These are phyloP conservation scores for Gadopsis marmoratus DNA, from an alignment of 2,797 vertebrate genomes.

Conservation along the genomic window DNA sequence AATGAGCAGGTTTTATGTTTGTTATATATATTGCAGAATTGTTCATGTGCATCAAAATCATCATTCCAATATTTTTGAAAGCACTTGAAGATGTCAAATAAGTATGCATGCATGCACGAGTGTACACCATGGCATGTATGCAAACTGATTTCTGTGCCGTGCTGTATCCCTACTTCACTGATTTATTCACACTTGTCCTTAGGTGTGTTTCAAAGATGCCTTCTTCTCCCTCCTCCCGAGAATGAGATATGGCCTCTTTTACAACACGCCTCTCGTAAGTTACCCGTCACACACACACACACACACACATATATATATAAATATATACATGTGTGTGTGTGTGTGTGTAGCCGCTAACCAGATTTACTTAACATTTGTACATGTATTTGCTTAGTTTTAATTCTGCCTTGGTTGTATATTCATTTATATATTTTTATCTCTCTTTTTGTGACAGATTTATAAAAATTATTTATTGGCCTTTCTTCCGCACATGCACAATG, in stretches of 20 bases:
- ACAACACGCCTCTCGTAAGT: conserved; percentile 97
- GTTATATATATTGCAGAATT: not conserved
- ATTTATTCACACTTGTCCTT: conserved; percentile 22
- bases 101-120: not conserved
- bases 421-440: conserved; percentile 21
- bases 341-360: not conserved
- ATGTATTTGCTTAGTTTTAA: conserved; percentile 5
- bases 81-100: not conserved
- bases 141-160: not conserved
- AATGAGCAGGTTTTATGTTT: not conserved
- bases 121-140: not conserved
- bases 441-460: conserved; percentile 5
- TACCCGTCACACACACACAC: too few relatives aligned
- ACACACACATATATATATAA: too few relatives aligned
- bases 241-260: conserved; percentile 97
- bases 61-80: not conserved
- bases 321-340: too few relatives aligned
- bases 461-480: conserved; percentile 9
- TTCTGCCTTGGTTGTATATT: not conserved
- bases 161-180: not conserved
- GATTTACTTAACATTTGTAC: not conserved
- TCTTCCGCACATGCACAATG: not conserved
- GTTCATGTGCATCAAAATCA: not conserved
- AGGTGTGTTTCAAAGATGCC: conserved; percentile 96
- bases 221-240: conserved; percentile 95